These are phyloP conservation scores for Notospermus geniculatus DNA, from an alignment of 1,140 invertebrate species.

Conservation along the genomic window DNA sequence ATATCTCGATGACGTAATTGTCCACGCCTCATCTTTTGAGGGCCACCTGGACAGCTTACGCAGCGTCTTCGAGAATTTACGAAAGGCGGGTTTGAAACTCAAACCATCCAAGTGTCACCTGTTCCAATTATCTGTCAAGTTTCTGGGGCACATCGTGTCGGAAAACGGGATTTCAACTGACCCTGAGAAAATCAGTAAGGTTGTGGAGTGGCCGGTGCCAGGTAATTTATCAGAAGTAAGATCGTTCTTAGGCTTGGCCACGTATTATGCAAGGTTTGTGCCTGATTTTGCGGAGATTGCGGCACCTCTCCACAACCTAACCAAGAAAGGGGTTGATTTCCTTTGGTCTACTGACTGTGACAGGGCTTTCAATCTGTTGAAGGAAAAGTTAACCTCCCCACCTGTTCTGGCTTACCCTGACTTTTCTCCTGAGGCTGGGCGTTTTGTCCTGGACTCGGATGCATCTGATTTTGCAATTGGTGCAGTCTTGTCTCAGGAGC, in stretches of 20 bases:
- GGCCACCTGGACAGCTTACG: neutral
- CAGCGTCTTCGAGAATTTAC: slow-evolving; percentile 10
- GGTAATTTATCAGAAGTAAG: slow-evolving; percentile 22
- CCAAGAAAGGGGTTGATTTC: slow-evolving; percentile 45
- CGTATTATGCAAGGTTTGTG: slow-evolving; percentile 26
- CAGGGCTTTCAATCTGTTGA: slow-evolving; percentile 16
- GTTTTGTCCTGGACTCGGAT: no score
- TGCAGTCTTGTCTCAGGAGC: no score
- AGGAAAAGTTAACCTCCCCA: slow-evolving; percentile 8
- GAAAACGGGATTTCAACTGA: slow-evolving; percentile 22
- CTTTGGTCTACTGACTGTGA: slow-evolving; percentile 17
- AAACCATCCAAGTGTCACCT: slow-evolving; percentile 56
- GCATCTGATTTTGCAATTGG: no score
- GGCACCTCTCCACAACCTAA: slow-evolving; percentile 16
- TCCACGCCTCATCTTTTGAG: slow-evolving; percentile 9
- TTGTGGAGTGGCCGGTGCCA: slow-evolving; percentile 29
- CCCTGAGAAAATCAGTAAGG: slow-evolving; percentile 25
- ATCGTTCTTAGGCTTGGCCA: slow-evolving; percentile 29
- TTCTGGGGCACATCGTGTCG: no score
- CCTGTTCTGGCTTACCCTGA: slow-evolving; percentile 15
- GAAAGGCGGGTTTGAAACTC: slow-evolving; percentile 42
- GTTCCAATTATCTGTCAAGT: slow-evolving; percentile 27
- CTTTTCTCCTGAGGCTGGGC: no score
- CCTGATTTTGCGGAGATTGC: slow-evolving; percentile 23
- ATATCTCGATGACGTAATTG: slow-evolving; percentile 17